Base-by-base conservation (phyloP, 2,113 vertebrate genomes). In the Epinephelus lanceolatus region DNA sequence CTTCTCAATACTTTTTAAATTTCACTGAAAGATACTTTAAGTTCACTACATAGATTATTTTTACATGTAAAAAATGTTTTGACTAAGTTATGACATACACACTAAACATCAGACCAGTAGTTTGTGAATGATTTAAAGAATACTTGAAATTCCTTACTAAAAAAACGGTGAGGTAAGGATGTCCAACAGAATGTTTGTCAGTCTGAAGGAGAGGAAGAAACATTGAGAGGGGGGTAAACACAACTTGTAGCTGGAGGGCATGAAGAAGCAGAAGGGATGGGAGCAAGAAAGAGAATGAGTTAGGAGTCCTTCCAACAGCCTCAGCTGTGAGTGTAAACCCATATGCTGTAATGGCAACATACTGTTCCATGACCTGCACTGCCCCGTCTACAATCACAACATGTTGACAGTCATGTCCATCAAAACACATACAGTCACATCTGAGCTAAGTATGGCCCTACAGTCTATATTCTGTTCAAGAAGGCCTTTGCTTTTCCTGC, bases 271-370 rank as follows among this genome's bases (percentile, higher is more conserved):
- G 80, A 75, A 71, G 86, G 67, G 71, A 86, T 23, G 42, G 42
- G 78, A 70, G 70, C 66, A 27, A 81, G 47, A 83, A n/a, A 68
- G 47, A 61, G 52, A 78, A 88, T 40, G 57, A 62, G 84, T 77
- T 83, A 71, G 71, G 72, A 84, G 51, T 53, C 47, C 23, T 21
- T 83, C 71, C 76, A 89, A 84, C 47, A 78, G 80, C 59, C 60
- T 82, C 74, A 82, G 86, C 83, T 78, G 80, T 59, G 80, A 91
- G 70, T 78, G 53, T 83, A 73, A 80, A 69, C 71, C 69, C 85
- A 84, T 86, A 89, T 86, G 80, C 74, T 74, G 72, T 45, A 84
- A 85, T 60, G 65, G 77, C 68, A 86, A 76, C 52, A 56, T 27
- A 62, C 40, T 62, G 18, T 78, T 72, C 51, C 56, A 80, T 71